Percentiles rank a stretch among this genome's conserved stretches.
Evolutionary conservation across 2,888 invertebrate species (phyloP).

Genomic region (Crossocerus cetratus): DNA sequence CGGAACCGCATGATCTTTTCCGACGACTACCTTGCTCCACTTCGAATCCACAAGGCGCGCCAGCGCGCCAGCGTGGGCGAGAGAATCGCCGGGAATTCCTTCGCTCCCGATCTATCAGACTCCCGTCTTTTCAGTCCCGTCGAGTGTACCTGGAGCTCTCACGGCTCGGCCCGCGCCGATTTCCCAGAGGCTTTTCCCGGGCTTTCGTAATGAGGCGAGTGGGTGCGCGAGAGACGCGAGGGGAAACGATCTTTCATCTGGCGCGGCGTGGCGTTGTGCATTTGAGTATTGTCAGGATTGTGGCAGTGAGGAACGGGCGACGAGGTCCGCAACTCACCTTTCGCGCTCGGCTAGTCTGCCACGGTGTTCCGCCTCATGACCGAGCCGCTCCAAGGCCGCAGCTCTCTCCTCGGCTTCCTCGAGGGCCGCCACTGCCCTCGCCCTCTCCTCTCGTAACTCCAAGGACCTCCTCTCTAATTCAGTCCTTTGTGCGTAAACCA

Average conservation of each 20-base stretch:
- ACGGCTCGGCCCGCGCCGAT: too few relatives aligned
- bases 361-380: slow-evolving; percentile 77
- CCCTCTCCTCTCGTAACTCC: slow-evolving; percentile 87
- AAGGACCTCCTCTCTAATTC: slow-evolving; percentile 91
- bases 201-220: too few relatives aligned
- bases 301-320: not conserved
- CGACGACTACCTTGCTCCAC: too few relatives aligned
- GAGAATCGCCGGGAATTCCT: too few relatives aligned
- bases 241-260: not conserved
- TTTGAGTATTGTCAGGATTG: slow-evolving; percentile 15
- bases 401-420: slow-evolving; percentile 95
- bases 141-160: too few relatives aligned
- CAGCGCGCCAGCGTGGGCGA: too few relatives aligned
- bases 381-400: slow-evolving; percentile 87
- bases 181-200: too few relatives aligned
- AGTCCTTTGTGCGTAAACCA: slow-evolving; percentile 88
- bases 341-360: slow-evolving; percentile 73
- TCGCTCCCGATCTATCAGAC: too few relatives aligned
- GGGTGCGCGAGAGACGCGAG: not conserved
- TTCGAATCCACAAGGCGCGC: too few relatives aligned
- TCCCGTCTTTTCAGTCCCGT: too few relatives aligned
- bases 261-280: not conserved
- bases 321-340: slow-evolving; percentile 77
- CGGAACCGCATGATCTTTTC: too few relatives aligned
- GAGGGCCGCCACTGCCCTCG: slow-evolving; percentile 86